phyloP scores from a whole-genome alignment of 2,888 invertebrate species.

The Caenorhabditis sp. region DNA sequence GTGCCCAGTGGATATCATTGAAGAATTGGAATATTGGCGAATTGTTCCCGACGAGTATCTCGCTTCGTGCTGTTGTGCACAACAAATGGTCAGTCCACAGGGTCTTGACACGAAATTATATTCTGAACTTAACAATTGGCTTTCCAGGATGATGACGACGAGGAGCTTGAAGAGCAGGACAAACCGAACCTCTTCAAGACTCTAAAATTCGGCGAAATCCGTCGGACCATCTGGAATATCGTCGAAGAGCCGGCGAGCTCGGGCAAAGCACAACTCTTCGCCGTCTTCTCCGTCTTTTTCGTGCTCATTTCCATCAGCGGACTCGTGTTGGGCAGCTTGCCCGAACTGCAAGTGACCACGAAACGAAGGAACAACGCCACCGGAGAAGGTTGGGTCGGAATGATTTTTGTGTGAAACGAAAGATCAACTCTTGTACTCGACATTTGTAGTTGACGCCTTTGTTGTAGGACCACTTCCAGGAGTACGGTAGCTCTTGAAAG shows the following conservation, averaged over 20 bases:
- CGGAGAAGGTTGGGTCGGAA: constrained; percentile 10
- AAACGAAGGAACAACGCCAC: constrained; percentile 12
- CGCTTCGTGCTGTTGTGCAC: constrained; percentile 70
- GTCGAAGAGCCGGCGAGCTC: constrained; percentile 75
- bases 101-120: too few relatives aligned
- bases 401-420: too few relatives aligned
- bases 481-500: too few relatives aligned
- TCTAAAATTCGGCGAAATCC: constrained; percentile 64
- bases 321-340: constrained; percentile 72
- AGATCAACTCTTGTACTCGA: too few relatives aligned
- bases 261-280: constrained; percentile 71
- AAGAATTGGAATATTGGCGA: constrained; percentile 80
- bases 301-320: constrained; percentile 75
- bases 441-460: too few relatives aligned
- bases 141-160: constrained; percentile 56
- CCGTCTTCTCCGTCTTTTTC: constrained; percentile 71
- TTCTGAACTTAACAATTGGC: too few relatives aligned
- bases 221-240: constrained; percentile 70
- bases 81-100: constrained; percentile 25
- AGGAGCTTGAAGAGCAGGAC: constrained; percentile 52
- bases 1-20: constrained; percentile 80
- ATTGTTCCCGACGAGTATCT: constrained; percentile 65
- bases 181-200: constrained; percentile 71
- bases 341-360: constrained; percentile 71
- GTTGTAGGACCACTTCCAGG: too few relatives aligned